Evolutionary conservation across 2,888 invertebrate genomes (phyloP), one percentile per base, ranked within the genome.

Genomic region (Eupithecia tripunctaria): DNA sequence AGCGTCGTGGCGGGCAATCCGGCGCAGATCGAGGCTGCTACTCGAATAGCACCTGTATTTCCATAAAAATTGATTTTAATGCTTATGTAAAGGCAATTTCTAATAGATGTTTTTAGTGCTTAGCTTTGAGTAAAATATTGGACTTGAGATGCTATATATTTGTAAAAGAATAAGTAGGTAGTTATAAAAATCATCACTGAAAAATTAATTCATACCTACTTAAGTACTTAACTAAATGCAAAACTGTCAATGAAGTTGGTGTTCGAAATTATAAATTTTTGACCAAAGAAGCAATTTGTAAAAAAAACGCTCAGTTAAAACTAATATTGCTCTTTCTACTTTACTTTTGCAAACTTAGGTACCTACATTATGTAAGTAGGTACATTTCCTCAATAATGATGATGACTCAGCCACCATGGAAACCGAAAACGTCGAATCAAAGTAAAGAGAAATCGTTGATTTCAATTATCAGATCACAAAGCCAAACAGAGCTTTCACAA

Each of bases 1-100:
- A 80, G 73, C 79, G 77, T 84, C 83, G 85, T 82, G 86, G 82
- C 82, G 84, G 88, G 87, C 88, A 92, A 89, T 93, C 94, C 87
- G 89, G 93, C 94, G 94, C 94, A 92, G 81, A 88, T 85, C 82
- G 80, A 87, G 86, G 86, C 87, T 87, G 85, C 86, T 84, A 86
- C 85, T 86, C 84, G 82, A 82, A 81, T 86, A 84, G 83, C 82
- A 81, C 81, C 82, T 82, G 80, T 83, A 82, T 84, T 84, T 82
- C 81, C 81, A 84, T 82, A 79, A 77, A 82, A 77, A 81, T 79
- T 80, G 80, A 79, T 72, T 80, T 75, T 78, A 81, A 80, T 77
- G 75, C 71, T 76, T 79, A 79, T 74, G 71, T 75, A 76, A 77
- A 77, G 71, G 41, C 74, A 75, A 81, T 76, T 80, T 80, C 80